Conservation (phyloP, 2,888 invertebrate species). For the Meteorus colon region DNA sequence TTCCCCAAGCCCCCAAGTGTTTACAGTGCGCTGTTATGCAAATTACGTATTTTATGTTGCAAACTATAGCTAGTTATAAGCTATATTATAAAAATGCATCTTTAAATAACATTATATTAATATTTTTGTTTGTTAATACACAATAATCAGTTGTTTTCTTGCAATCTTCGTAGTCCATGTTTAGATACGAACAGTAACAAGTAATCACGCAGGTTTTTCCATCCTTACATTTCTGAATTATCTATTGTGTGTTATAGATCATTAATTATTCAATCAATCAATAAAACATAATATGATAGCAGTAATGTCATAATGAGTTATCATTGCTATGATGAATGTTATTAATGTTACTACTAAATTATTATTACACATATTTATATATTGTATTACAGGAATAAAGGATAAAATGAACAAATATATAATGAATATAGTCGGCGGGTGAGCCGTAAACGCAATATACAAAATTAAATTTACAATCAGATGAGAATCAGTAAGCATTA, state of each 20-base stretch:
- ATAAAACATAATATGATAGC: not conserved
- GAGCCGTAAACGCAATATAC: slow-evolving; percentile 2
- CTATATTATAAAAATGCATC: slow-evolving; percentile 25
- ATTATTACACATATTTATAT: slow-evolving; percentile 11
- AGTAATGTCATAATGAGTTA: not conserved
- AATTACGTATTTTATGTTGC: slow-evolving; percentile 11
- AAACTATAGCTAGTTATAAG: slow-evolving; percentile 13
- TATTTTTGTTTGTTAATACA: slow-evolving; percentile 5
- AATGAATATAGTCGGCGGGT: not conserved
- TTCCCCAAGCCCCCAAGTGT: not conserved
- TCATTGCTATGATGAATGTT: not conserved
- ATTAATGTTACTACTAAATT: not conserved
- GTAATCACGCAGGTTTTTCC: not conserved
- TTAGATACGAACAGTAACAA: not conserved
- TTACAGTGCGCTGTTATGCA: slow-evolving; percentile 15
- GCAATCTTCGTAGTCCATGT: not conserved
- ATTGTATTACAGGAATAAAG: not conserved
- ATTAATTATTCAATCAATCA: not conserved
- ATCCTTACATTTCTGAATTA: not conserved
- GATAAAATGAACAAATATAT: slow-evolving; percentile 18
- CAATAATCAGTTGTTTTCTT: not conserved
- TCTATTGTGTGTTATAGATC: not conserved
- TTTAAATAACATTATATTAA: slow-evolving; percentile 27
- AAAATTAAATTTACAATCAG: slow-evolving; percentile 20
- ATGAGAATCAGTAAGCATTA: not conserved